Evolutionary conservation across 1,140 invertebrate species (phyloP).

Genomic region (Branchinecta lindahli): DNA sequence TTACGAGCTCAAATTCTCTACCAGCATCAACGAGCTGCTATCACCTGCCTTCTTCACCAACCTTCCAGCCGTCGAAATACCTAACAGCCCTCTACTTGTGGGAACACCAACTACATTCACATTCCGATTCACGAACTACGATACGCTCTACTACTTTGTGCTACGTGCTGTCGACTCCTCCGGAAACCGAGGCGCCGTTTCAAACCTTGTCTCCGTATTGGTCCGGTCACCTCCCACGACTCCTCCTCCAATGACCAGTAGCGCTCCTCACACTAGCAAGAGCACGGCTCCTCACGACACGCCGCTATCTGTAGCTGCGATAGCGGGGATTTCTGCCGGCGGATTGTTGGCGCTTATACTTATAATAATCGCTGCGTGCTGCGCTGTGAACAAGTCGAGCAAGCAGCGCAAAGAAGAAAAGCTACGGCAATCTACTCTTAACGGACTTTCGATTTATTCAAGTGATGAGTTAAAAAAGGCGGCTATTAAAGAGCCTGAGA

Average conservation of each 20-base stretch:
- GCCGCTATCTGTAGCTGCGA: constrained; percentile 15
- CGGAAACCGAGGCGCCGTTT: constrained; percentile 35
- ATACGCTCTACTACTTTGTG: constrained; percentile 36
- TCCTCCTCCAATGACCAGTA: constrained; percentile 18
- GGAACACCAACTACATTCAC: constrained; percentile 34
- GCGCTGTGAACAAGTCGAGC: constrained; percentile 11
- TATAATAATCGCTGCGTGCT: constrained; percentile 17
- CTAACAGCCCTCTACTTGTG: constrained; percentile 28
- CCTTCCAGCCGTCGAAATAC: constrained; percentile 28
- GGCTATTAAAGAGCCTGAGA: constrained; percentile 12
- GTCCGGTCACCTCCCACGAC: constrained; percentile 29
- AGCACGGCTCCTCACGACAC: constrained; percentile 1
- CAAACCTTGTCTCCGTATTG: constrained; percentile 39
- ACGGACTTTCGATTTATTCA: background rate
- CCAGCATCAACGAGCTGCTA: constrained; percentile 28
- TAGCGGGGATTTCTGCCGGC: constrained; percentile 19
- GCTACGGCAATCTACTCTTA: constrained; percentile 8
- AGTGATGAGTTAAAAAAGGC: background rate
- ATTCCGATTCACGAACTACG: constrained; percentile 33
- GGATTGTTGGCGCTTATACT: constrained; percentile 18
- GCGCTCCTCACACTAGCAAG: constrained; percentile 15
- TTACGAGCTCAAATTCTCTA: constrained; percentile 34
- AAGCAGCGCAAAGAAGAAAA: constrained; percentile 12
- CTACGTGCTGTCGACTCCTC: constrained; percentile 35
- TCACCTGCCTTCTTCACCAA: constrained; percentile 36